These are phyloP conservation scores for Drosophila robusta DNA, from an alignment of 2,888 invertebrate genomes.

Conservation along the genomic window DNA sequence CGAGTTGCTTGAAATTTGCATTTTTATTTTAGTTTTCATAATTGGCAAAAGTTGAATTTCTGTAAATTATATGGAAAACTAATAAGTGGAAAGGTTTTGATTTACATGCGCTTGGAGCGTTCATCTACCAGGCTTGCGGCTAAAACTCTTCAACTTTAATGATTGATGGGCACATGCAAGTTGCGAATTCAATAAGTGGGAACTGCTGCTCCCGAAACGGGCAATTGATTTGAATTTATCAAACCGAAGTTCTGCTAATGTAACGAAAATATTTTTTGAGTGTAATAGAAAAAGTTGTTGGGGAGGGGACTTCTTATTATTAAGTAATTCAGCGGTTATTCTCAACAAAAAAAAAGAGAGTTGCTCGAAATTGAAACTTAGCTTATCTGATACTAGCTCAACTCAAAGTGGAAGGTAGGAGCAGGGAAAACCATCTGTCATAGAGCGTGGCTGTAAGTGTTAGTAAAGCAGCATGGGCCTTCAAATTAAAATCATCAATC, in stretches of 20 bases:
- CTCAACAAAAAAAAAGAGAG: neutral
- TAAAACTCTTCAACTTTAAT: constrained; percentile 32
- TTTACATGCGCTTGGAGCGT: constrained; percentile 50
- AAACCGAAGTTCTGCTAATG: constrained; percentile 12
- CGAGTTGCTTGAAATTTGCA: constrained; percentile 74
- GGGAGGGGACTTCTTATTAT: neutral
- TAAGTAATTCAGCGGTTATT: too few species aligned
- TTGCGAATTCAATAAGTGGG: constrained; percentile 30
- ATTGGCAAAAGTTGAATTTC: constrained; percentile 70
- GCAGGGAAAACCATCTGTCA: constrained; percentile 55
- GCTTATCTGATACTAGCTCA: too few species aligned
- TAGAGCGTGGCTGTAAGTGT: constrained; percentile 31
- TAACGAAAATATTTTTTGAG: constrained; percentile 34
- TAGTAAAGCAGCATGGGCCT: constrained; percentile 20
- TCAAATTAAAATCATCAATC: constrained; percentile 72
- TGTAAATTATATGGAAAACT: constrained; percentile 73
- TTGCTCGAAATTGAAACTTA: neutral
- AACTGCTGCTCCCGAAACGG: neutral
- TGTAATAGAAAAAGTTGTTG: constrained; percentile 33
- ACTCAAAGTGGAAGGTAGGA: constrained; percentile 13
- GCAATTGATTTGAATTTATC: constrained; percentile 33
- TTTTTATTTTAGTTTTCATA: constrained; percentile 77
- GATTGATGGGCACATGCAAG: constrained; percentile 45
- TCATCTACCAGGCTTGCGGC: constrained; percentile 9
- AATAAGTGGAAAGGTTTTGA: constrained; percentile 68